Evolutionary conservation across 2,113 vertebrate species (phyloP).

Genomic region (Nanger granti): DNA sequence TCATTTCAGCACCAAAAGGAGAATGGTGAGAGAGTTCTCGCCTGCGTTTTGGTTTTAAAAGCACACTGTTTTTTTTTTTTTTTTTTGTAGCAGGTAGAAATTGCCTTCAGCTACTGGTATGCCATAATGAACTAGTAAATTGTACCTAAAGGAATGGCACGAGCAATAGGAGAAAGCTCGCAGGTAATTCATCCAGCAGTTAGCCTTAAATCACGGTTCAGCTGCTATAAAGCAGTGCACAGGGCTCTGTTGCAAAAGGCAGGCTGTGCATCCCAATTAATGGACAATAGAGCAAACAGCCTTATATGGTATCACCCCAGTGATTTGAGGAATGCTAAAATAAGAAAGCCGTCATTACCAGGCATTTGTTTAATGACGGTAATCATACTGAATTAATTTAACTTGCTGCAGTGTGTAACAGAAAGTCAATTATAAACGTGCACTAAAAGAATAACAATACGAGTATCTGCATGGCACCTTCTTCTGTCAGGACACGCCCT

Average conservation of each 20-base stretch:
- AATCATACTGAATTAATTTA: constrained; percentile 57
- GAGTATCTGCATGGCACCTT: neutral
- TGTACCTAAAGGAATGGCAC: neutral
- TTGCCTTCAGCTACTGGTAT: neutral
- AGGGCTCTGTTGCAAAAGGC: neutral
- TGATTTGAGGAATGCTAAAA: constrained; percentile 43
- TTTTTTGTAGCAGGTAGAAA: neutral
- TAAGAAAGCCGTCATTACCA: constrained; percentile 35
- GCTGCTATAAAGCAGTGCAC: neutral
- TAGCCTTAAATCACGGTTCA: neutral
- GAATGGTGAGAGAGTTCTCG: neutral
- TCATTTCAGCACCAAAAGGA: neutral
- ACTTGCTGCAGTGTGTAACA: constrained; percentile 44
- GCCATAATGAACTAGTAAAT: constrained; percentile 3
- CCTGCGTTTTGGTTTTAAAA: neutral
- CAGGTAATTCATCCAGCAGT: constrained; percentile 6
- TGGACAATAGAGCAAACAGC: neutral
- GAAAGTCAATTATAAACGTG: constrained; percentile 41
- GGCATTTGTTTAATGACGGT: constrained; percentile 54
- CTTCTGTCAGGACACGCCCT: neutral
- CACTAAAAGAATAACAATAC: constrained; percentile 44
- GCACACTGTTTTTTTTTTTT: neutral
- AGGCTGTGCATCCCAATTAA: constrained; percentile 7
- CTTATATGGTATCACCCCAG: constrained; percentile 1
- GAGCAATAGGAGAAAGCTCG: neutral